Conservation (phyloP, 1,140 invertebrate species). For the Drosophila baimaii region DNA sequence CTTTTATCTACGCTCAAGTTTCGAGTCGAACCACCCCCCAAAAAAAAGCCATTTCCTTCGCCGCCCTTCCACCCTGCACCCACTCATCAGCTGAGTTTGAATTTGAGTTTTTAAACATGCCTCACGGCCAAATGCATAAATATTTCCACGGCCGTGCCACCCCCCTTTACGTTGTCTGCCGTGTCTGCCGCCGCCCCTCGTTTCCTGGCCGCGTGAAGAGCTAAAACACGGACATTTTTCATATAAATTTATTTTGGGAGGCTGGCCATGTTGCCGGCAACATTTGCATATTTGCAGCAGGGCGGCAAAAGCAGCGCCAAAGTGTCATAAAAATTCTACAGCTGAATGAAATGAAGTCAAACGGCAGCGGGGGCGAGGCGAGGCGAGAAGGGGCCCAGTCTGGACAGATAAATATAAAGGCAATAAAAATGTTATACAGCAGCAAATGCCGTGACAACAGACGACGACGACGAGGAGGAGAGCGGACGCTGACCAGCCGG, state of each 20-base stretch:
- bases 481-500: conserved; percentile 21
- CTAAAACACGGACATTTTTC: conserved; percentile 68
- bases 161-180: conserved; percentile 14
- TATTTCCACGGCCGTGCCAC: conserved; percentile 55
- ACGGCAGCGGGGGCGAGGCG: too few relatives aligned
- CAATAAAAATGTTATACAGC: conserved; percentile 73
- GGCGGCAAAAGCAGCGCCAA: conserved; percentile 35
- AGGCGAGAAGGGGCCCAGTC: conserved; percentile 9
- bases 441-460: conserved; percentile 47
- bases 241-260: conserved; percentile 74
- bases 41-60: conserved; percentile 31
- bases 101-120: conserved; percentile 63
- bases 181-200: background rate
- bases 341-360: conserved; percentile 71
- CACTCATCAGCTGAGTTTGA: conserved; percentile 52
- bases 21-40: conserved; percentile 47
- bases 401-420: conserved; percentile 59
- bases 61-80: background rate
- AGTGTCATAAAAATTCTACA: conserved; percentile 70
- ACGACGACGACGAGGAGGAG: background rate
- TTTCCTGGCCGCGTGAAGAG: conserved; percentile 29
- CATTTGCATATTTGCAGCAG: conserved; percentile 76
- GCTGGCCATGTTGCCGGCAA: conserved; percentile 23
- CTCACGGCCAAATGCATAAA: conserved; percentile 77
- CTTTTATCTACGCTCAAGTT: conserved; percentile 73